Evolutionary conservation across 2,888 invertebrate species (phyloP).

Genomic region (Chymomyza procnemis): DNA sequence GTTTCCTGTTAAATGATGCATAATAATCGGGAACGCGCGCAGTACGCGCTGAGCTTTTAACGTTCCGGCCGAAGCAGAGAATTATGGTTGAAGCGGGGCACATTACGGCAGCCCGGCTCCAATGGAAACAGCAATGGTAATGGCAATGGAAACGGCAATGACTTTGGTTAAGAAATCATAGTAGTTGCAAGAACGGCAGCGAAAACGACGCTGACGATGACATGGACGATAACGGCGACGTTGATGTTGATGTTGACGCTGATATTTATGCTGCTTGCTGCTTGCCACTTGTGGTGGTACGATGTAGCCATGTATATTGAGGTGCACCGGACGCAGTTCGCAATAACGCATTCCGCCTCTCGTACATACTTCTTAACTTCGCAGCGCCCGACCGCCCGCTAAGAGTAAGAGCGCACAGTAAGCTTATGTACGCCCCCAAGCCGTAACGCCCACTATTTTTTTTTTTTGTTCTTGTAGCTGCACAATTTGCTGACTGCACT

Average conservation of each 20-base stretch:
- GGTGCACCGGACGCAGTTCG: conserved; percentile 39
- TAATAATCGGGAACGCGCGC: conserved; percentile 58
- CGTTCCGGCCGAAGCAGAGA: conserved; percentile 29
- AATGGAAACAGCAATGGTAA: conserved; percentile 29
- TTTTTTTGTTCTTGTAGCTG: too few relatives aligned
- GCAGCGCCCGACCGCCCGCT: not conserved
- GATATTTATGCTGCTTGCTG: conserved; percentile 11
- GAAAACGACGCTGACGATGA: conserved; percentile 33
- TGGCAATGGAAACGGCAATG: not conserved
- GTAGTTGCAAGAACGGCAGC: conserved; percentile 17
- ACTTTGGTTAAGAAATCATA: conserved; percentile 53
- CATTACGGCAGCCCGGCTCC: conserved; percentile 48
- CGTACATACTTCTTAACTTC: not conserved
- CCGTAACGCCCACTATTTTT: not conserved
- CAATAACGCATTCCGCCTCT: conserved; percentile 18
- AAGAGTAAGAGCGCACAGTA: not conserved
- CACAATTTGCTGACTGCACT: conserved; percentile 29
- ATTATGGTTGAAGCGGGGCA: conserved; percentile 1
- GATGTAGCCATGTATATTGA: too few relatives aligned
- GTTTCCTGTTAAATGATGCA: conserved; percentile 72
- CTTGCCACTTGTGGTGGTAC: conserved; percentile 16
- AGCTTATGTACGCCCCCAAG: not conserved
- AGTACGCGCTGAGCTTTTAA: conserved; percentile 58
- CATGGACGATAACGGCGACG: conserved; percentile 34
- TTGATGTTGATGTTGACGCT: conserved; percentile 25